Base-by-base conservation (phyloP, 2,888 invertebrate genomes). In the Macropis europaea region DNA sequence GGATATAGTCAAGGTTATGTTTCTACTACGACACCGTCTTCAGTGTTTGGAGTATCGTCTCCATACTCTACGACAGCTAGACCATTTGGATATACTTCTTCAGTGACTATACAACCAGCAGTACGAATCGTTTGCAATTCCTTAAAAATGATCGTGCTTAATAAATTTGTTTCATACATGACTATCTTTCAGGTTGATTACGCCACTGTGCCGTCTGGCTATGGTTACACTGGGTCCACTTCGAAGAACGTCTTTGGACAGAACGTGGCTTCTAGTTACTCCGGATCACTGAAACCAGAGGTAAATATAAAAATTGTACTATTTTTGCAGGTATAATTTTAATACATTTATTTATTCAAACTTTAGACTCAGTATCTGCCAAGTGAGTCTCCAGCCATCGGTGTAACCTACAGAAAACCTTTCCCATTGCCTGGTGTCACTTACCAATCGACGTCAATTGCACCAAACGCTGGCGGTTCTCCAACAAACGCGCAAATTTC, bases 381-480 rank as follows among this genome's bases (percentile, higher is more conserved):
- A 42, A 69, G 77, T n/a, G 42, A 24, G 6, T 26, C 42, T 0
- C 81, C 87, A 22, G 75, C 61, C 22, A 30, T 67, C 9, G 83
- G 81, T 0, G 80, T 82, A 17, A 83, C 84, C 5, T 84, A 84
- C 40, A 75, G 75, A 15, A 78, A 73, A 52, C 87, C 88, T 24
- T 84, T 84, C 52, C 50, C 80, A 2, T 19, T 73, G 7, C 50
- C 78, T 9, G 78, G 71, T 4, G 42, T 82, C 9, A 62, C 63
- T 0, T 79, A 81, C 7, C 63, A 68, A 7, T 62, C 82, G 3
- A 79, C 80, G 1, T 45, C 69, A 1, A 63, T 56, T 30, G 53
- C 79, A 5, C 34, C 28, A 1, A 42, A 60, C 32, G 1, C 24
- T 11, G 74, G 69, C 2, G 81, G 76, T 0, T 84, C 84, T 1